phyloP scores from a whole-genome alignment of 2,888 invertebrate species.

The Deilephila porcellus region DNA sequence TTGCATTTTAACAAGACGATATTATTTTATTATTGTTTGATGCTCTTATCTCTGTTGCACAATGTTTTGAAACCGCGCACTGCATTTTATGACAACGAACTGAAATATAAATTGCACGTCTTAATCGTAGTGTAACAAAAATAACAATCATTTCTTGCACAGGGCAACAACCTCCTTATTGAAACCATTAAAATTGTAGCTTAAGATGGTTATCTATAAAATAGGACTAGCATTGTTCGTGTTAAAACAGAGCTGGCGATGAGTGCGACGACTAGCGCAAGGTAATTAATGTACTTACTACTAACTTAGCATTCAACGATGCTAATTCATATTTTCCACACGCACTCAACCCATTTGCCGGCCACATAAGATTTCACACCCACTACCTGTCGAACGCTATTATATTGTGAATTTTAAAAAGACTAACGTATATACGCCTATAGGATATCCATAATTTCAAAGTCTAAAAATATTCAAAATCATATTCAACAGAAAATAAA shows the following conservation, averaged over 20 bases:
- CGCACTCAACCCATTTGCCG: background rate
- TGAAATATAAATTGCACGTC: background rate
- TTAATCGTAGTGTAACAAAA: slow-evolving; percentile 4
- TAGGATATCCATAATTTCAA: no score
- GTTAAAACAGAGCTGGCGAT: slow-evolving; percentile 3
- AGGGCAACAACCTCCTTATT: background rate
- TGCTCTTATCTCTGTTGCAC: background rate
- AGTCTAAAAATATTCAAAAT: no score
- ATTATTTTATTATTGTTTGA: background rate
- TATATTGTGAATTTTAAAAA: background rate
- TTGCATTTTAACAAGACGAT: background rate
- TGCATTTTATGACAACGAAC: background rate
- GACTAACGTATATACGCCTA: background rate
- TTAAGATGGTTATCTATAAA: background rate
- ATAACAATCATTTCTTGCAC: background rate
- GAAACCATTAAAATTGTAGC: no score
- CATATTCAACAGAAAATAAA: no score
- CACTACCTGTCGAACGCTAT: background rate
- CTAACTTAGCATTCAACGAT: background rate
- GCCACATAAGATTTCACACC: background rate
- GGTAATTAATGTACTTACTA: slow-evolving; percentile 4
- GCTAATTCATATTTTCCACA: slow-evolving; percentile 7
- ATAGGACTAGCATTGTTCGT: background rate
- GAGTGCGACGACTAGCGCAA: slow-evolving; percentile 3
- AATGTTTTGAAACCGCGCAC: background rate